phyloP scores from a whole-genome alignment of 2,113 vertebrate species.

The Rhinogobius similis region DNA sequence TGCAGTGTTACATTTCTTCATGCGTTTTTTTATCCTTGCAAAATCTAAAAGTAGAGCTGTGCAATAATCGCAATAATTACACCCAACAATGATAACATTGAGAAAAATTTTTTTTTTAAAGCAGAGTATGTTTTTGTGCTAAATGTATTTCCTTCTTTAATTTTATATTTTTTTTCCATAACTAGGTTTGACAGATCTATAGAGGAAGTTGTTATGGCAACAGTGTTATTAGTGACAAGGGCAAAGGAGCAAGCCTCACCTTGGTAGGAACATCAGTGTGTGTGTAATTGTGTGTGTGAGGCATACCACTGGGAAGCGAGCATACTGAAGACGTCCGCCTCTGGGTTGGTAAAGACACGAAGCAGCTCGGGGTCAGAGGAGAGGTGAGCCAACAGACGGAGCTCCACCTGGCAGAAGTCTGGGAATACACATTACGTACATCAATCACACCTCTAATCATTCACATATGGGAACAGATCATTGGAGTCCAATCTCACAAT shows the following conservation, averaged over 20 bases:
- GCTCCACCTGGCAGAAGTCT: conserved; percentile 94
- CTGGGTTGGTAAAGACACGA: conserved; percentile 83
- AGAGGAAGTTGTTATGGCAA: conserved; percentile 66
- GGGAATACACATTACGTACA: conserved; percentile 27
- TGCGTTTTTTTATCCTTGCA: too few relatives aligned
- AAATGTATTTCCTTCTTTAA: too few relatives aligned
- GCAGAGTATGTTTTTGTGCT: too few relatives aligned
- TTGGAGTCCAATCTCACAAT: background rate
- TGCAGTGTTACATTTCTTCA: too few relatives aligned
- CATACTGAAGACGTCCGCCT: conserved; percentile 84
- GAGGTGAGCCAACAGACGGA: conserved; percentile 90
- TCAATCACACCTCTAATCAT: background rate
- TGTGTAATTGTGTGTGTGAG: conserved; percentile 1
- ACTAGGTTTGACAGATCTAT: background rate
- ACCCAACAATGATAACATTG: too few relatives aligned
- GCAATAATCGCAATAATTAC: too few relatives aligned
- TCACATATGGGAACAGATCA: background rate
- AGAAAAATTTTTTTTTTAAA: too few relatives aligned
- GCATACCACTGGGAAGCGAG: conserved; percentile 89
- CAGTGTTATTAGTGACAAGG: conserved; percentile 51
- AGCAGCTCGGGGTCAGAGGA: conserved; percentile 90
- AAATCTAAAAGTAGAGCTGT: too few relatives aligned
- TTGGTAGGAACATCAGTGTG: conserved; percentile 23
- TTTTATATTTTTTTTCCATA: too few relatives aligned
- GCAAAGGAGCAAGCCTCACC: conserved; percentile 35